Base-by-base conservation (phyloP, 2,113 vertebrate species). In the Columbina picui region DNA sequence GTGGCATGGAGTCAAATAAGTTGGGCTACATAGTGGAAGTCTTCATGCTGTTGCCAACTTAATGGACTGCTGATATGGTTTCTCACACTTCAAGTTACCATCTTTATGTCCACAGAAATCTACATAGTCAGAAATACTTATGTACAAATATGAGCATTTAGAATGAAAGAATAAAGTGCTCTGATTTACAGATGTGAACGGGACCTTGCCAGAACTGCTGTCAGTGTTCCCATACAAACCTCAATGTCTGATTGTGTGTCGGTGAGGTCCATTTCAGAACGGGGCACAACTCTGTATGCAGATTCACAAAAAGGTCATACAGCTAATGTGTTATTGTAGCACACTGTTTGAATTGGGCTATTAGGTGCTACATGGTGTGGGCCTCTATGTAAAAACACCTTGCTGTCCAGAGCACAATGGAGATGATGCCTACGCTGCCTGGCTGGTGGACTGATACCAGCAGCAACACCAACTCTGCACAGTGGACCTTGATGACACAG, bases 201-300 rank as follows among this genome's bases (percentile, higher is more conserved):
- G 69, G 80, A 52, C 30, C 38, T 69, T 25, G 1, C 23, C 15
- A 27, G 67, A 70, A 36, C 34, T 60, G 34, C 36, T n/a, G 14
- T 6, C 36, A 53, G 38, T 0, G 1, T 57, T 92, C 38, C 43
- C 38, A 41, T 7, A 30, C 12, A 14, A 61, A 70, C 30, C 50
- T 65, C 0, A 0, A 6, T 1, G 0, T 60, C 1, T 2, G 22
- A 45, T 67, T 0, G 0, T 32, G 52, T 0, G 0, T 18, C 10
- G 1, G 7, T 25, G 26, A 80, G 12, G 13, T 47, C 32, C 4
- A 1, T 43, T 64, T 64, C 50, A 36, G 77, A 45, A 18, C 0
- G 1, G 38, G 56, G 19, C 38, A 22, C 2, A 1, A 25, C 49
- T 43, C 55, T 49, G 12, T 14, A 14, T 50, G 30, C 2, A 1